Percentiles rank a stretch among this genome's conserved stretches.
Evolutionary conservation across 1,140 invertebrate species (phyloP).

Genomic region (Drosophila trapezifrons): DNA sequence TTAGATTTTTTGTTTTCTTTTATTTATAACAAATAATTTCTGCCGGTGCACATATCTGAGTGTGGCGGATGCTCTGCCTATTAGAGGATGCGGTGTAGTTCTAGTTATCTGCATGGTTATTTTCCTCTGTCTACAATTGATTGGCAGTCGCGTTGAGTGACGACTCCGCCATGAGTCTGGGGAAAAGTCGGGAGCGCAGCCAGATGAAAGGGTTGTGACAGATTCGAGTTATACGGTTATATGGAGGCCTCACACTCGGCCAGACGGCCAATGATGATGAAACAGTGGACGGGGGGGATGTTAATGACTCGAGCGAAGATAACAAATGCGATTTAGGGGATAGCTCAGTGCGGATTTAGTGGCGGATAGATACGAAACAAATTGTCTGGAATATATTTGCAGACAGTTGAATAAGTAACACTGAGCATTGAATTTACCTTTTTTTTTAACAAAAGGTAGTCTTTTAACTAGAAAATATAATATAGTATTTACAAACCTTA

Average conservation of each 20-base stretch:
- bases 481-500: not conserved
- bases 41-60: conserved; percentile 14
- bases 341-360: conserved; percentile 24
- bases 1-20: no score
- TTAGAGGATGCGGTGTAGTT: conserved; percentile 69
- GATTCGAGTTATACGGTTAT: conserved; percentile 41
- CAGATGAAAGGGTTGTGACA: conserved; percentile 44
- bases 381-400: conserved; percentile 22
- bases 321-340: conserved; percentile 41
- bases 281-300: conserved; percentile 16
- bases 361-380: conserved; percentile 23
- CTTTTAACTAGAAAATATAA: not conserved
- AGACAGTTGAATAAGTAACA: not conserved
- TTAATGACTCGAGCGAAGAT: conserved; percentile 37
- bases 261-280: not conserved
- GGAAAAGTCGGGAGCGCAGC: conserved; percentile 23
- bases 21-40: no score
- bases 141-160: conserved; percentile 44
- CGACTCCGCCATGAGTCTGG: conserved; percentile 27
- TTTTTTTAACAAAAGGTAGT: not conserved
- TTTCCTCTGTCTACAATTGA: conserved; percentile 48
- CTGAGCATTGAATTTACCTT: no score
- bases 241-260: conserved; percentile 2
- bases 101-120: conserved; percentile 58
- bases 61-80: conserved; percentile 59